phyloP scores from a whole-genome alignment of 2,113 vertebrate species.

The Carlito syrichta region DNA sequence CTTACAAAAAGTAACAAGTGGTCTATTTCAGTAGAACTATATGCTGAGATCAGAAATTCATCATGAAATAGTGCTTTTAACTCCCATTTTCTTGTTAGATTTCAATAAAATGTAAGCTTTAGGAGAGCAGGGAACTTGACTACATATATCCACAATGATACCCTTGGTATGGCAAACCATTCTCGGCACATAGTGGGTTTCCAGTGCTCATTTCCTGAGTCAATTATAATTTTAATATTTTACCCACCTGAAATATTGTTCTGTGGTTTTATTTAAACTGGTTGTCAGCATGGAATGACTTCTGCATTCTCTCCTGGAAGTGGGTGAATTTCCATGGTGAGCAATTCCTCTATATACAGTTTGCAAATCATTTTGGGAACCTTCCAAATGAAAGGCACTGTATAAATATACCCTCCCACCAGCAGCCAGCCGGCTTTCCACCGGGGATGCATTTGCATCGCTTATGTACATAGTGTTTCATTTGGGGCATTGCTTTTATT shows the following conservation, averaged over 20 bases:
- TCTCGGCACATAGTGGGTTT: conserved; percentile 15
- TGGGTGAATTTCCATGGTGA: conserved; percentile 81
- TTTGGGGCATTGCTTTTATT: conserved; percentile 80
- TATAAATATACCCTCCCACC: conserved; percentile 80
- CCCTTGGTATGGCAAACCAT: not conserved
- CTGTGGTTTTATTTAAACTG: conserved; percentile 74
- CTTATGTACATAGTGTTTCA: conserved; percentile 79
- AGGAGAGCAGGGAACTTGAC: not conserved
- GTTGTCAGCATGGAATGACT: conserved; percentile 74
- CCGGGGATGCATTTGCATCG: conserved; percentile 75
- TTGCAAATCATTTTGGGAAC: conserved; percentile 80
- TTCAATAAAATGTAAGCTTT: conserved; percentile 29
- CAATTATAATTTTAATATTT: conserved; percentile 49
- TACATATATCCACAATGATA: not conserved
- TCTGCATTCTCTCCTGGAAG: conserved; percentile 75
- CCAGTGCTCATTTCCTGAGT: conserved; percentile 13
- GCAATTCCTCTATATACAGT: conserved; percentile 79
- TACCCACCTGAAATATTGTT: conserved; percentile 61
- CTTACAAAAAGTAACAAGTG: conserved; percentile 16
- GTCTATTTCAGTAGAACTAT: conserved; percentile 38
- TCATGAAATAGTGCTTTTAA: conserved; percentile 37
- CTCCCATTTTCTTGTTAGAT: conserved; percentile 18
- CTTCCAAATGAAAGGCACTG: conserved; percentile 80
- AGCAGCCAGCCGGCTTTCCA: conserved; percentile 78
- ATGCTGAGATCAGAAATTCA: conserved; percentile 43